A percentile compares a stretch with the other conserved stretches of the same genome.
These are phyloP conservation scores for Cylas formicarius DNA, from an alignment of 1,140 invertebrate species.

Conservation along the genomic window DNA sequence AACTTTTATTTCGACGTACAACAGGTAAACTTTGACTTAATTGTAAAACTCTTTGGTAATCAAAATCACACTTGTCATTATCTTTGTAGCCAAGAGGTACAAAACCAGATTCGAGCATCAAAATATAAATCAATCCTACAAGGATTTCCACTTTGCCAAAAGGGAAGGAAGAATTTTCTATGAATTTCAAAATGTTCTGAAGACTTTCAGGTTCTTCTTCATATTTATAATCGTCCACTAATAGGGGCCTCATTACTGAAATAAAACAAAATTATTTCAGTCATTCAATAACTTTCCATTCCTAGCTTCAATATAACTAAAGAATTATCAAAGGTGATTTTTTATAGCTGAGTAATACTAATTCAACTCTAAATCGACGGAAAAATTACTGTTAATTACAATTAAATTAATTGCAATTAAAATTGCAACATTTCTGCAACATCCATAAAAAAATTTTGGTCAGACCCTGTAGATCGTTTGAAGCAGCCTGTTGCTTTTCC, in stretches of 20 bases:
- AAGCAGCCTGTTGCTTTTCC: conserved; percentile 30
- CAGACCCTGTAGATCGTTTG: conserved; percentile 5
- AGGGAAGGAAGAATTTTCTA: conserved; percentile 9
- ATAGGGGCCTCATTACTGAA: conserved; percentile 33
- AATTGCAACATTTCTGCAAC: background rate
- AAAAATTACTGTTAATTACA: conserved; percentile 1
- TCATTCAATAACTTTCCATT: conserved; percentile 5
- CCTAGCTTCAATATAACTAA: background rate
- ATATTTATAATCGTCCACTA: conserved; percentile 31
- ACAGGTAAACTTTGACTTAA: conserved; percentile 13
- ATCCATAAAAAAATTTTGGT: background rate
- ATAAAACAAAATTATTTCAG: conserved; percentile 23
- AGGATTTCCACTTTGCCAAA: conserved; percentile 29
- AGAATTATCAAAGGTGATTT: background rate
- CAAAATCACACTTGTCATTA: conserved; percentile 22
- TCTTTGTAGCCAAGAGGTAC: conserved; percentile 23
- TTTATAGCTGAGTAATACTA: background rate
- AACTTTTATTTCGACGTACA: conserved; percentile 24
- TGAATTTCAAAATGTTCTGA: conserved; percentile 21
- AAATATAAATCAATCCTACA: conserved; percentile 32
- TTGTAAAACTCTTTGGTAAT: conserved; percentile 23
- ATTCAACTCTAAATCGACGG: conserved; percentile 3
- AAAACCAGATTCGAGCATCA: conserved; percentile 38
- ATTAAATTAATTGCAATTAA: conserved; percentile 1
- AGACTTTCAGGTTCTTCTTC: conserved; percentile 23